Evolutionary conservation across 1,140 invertebrate species (phyloP), one percentile per base, ranked within the genome.

Genomic region (Habropoda laboriosa): DNA sequence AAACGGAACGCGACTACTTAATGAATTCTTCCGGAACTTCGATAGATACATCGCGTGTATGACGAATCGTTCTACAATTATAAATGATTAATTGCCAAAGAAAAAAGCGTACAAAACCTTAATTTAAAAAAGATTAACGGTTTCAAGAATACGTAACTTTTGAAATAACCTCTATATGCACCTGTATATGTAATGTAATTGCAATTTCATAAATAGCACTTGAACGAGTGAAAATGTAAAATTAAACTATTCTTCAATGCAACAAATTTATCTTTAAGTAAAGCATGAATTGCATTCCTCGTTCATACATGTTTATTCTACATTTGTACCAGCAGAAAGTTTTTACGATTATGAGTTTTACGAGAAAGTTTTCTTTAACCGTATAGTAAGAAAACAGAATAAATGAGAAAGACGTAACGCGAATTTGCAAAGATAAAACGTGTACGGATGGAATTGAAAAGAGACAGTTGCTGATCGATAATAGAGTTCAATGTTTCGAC

Each of bases 21-120:
- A 79, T 79, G 70, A 72, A 79, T 64, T 53, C 68, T 72, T 79
- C 70, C 70, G 77, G 57, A 72, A 79, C 67, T 78, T 71, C 45
- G 75, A 78, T 13, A 63, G 30, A 53, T 42, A 30, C 42, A 71
- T 55, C 27, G 24, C 4, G 21, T 12, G 21, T 42, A 35, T 1
- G 32, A 51, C 6, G 30, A 73, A 72, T 45, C 42, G 4, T 32
- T 38, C 12, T 30, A 57, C 16, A 64, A 73, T 30, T 38, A 35
- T 40, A 32, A 75, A 58, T 60, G 12, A 6, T 70, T 55, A 51
- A 77, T 68, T 57, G 5, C 0, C 24, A 27, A 47, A 21, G 1
- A 7, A 13, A 60, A 51, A 68, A 18, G 30, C 4, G 24, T 18
- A 27, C 2, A 2, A 32, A 16, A 51, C 63, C n/a, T 51, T 10